These are phyloP conservation scores for Cheilosia vernalis DNA, from an alignment of 2,888 invertebrate genomes.

Conservation along the genomic window DNA sequence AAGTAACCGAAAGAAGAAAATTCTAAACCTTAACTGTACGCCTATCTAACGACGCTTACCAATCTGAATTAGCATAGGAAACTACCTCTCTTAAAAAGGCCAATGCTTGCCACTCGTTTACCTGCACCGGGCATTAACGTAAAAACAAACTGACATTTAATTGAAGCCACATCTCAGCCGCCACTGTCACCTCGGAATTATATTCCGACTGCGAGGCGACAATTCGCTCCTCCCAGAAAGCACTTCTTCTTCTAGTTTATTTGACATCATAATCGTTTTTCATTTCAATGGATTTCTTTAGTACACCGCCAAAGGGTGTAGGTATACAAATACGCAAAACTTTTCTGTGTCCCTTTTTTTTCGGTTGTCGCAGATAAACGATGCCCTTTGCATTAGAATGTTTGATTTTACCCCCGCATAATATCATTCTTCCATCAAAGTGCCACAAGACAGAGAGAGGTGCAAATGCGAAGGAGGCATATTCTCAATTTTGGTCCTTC, in stretches of 20 bases:
- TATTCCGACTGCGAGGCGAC: slow-evolving; percentile 16
- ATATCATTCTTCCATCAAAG: slow-evolving; percentile 73
- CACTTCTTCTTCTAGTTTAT: slow-evolving; percentile 77
- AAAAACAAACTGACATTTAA: slow-evolving; percentile 74
- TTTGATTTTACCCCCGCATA: slow-evolving; percentile 72
- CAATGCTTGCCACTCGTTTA: slow-evolving; percentile 17
- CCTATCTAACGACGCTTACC: slow-evolving; percentile 24
- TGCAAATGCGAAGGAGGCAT: background rate
- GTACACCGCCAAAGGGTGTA: slow-evolving; percentile 62
- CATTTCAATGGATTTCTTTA: slow-evolving; percentile 80
- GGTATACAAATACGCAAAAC: slow-evolving; percentile 20
- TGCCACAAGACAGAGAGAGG: slow-evolving; percentile 25
- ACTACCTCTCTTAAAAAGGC: slow-evolving; percentile 45
- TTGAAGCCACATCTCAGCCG: slow-evolving; percentile 72
- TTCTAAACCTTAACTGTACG: slow-evolving; percentile 6
- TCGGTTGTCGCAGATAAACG: slow-evolving; percentile 57
- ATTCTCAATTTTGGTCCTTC: slow-evolving; percentile 51
- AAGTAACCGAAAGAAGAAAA: slow-evolving; percentile 6
- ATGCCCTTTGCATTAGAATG: slow-evolving; percentile 74
- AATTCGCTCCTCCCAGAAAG: slow-evolving; percentile 31
- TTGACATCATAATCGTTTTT: slow-evolving; percentile 82
- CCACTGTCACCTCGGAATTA: background rate
- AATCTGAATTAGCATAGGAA: slow-evolving; percentile 71
- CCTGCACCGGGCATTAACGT: slow-evolving; percentile 63
- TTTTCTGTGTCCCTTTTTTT: slow-evolving; percentile 33